Percentiles rank a stretch among this genome's conserved stretches.
phyloP scores from a whole-genome alignment of 2,113 vertebrate species.

The Psephotus haematonotus region DNA sequence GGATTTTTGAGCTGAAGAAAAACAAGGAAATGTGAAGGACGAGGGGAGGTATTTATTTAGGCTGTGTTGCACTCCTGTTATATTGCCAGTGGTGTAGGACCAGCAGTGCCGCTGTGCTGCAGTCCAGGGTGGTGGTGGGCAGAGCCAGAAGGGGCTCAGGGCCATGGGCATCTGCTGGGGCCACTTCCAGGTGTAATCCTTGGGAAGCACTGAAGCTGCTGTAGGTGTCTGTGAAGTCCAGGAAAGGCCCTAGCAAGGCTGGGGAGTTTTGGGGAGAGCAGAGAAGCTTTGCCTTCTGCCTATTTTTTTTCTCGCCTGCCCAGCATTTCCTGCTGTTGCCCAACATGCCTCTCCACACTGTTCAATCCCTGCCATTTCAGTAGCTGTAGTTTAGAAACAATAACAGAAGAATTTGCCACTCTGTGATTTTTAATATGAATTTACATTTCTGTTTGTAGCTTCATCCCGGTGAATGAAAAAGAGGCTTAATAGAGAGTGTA shows the following conservation, averaged over 20 bases:
- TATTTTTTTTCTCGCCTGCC: neutral
- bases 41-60: neutral
- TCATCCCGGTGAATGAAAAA: neutral
- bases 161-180: neutral
- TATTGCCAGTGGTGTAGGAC: neutral
- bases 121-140: neutral
- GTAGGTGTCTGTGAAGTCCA: neutral
- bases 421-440: neutral
- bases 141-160: neutral
- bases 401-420: neutral
- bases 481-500: neutral
- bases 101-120: neutral
- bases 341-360: accelerated
- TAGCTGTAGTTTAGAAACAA: neutral
- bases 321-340: neutral
- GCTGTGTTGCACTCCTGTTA: no score
- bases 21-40: neutral
- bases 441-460: neutral
- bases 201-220: neutral
- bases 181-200: neutral
- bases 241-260: neutral
- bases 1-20: neutral
- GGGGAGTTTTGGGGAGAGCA: neutral
- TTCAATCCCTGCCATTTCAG: neutral
- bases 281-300: neutral